Evolutionary conservation across 1,140 invertebrate genomes (phyloP), one percentile per base, ranked within the genome.

Genomic region (Elymnias hypermnestra): DNA sequence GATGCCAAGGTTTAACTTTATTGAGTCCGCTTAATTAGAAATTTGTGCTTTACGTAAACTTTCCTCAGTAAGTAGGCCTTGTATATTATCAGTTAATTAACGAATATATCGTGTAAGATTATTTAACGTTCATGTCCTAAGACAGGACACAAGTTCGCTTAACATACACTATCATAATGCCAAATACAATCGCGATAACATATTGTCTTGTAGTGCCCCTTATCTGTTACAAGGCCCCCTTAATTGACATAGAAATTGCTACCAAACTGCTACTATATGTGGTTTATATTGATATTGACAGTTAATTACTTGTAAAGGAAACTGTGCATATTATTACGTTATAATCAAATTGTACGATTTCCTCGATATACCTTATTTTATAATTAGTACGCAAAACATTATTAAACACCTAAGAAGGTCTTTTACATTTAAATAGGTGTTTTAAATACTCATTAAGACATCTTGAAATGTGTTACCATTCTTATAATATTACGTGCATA

Each of bases 401-500:
- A n/a, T n/a, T n/a, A n/a, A n/a, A n/a, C n/a, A n/a, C n/a, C n/a
- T n/a, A n/a, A n/a, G n/a, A n/a, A n/a, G n/a, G n/a, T n/a, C n/a
- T n/a, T n/a, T n/a, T n/a, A n/a, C n/a, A n/a, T n/a, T n/a, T n/a
- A n/a, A n/a, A n/a, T n/a, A n/a, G n/a, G n/a, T n/a, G n/a, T n/a
- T n/a, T n/a, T n/a, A n/a, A n/a, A n/a, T n/a, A n/a, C n/a, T n/a
- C n/a, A n/a, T n/a, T n/a, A n/a, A n/a, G n/a, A n/a, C n/a, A n/a
- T n/a, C n/a, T n/a, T n/a, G 3, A 29, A 37, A 48, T 29, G n/a
- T 8, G 19, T 45, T 25, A 37, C 12, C 26, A 38, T 38, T 28
- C 2, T 15, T 51, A 31, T 29, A 65, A 51, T 72, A 69, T 63
- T 53, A 51, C 44, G 57, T 49, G 51, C 39, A 43, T 69, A 73